Percentiles rank a stretch among this genome's conserved stretches.
Conservation (phyloP, 2,888 invertebrate genomes). For the Morpho helenor region DNA sequence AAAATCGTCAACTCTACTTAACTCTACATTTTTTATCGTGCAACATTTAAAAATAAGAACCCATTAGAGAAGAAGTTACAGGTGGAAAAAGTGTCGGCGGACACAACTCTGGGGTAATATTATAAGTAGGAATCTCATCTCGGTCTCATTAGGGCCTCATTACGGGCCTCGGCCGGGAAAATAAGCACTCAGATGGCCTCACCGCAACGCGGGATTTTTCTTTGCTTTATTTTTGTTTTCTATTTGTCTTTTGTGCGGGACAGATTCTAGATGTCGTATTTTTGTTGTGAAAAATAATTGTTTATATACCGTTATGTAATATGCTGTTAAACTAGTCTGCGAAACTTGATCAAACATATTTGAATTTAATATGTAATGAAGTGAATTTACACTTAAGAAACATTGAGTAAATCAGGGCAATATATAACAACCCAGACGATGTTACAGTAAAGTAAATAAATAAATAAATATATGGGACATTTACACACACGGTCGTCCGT, state of each 20-base stretch:
- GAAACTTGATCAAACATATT: too few species aligned
- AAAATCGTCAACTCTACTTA: not conserved
- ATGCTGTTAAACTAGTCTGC: too few species aligned
- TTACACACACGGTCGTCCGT: too few species aligned
- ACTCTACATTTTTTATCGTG: not conserved
- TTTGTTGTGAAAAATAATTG: not conserved
- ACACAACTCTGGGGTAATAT: constrained; percentile 22
- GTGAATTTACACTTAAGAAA: too few species aligned
- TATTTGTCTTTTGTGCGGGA: not conserved
- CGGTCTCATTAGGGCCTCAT: constrained; percentile 28
- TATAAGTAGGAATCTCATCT: constrained; percentile 28
- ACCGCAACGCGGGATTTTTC: not conserved
- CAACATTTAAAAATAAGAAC: not conserved
- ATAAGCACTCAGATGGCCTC: constrained; percentile 4
- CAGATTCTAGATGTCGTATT: not conserved
- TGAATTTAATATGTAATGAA: too few species aligned
- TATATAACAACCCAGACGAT: too few species aligned
- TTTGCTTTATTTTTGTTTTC: not conserved
- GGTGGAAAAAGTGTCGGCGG: constrained; percentile 6
- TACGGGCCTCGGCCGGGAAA: constrained; percentile 11
- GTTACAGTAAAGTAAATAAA: too few species aligned
- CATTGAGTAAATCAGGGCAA: too few species aligned
- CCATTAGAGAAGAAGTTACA: constrained; percentile 4
- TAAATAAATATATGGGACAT: too few species aligned
- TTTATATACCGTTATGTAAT: too few species aligned